Evolutionary conservation across 2,888 invertebrate species (phyloP), one percentile per base, ranked within the genome.

Genomic region (Tetragnatha montana): DNA sequence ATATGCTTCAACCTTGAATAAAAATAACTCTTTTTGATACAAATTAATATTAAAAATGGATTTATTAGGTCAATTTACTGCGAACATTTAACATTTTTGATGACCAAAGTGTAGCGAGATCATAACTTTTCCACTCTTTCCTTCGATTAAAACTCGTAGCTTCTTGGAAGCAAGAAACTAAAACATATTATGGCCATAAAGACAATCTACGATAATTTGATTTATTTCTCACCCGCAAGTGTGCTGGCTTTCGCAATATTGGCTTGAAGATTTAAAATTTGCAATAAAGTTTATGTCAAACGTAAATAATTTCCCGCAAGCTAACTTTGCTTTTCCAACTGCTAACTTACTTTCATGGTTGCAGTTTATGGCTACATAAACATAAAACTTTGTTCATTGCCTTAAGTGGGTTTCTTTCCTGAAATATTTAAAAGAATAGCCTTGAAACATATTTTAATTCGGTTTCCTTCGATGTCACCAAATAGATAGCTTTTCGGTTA

Each of bases 351-450:
- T 22, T 35, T 35, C 51, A 74, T 10, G 14, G n/a, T 82, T 60
- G 51, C 71, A 51, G 22, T 82, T 82, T 82, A 82, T 74, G 22
- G 74, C 82, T 73, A 21, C 17, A 82, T 73, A 81, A 74, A 78
- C 60, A 68, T 14, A 78, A 78, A 47, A 78, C 78, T 60, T 60
- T 60, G 60, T 0, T 17, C 12, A 60, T 60, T 60, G 60, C 60
- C 17, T 60, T 60, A 60, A 60, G 60, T 60, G 60, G 35, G 35
- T 35, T 8, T 60, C 60, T 60, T 60, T 17, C 10, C 60, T 8
- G 60, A 8, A 60, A 60, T 60, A 60, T 60, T 60, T 60, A 60
- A 8, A 60, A 60, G 60, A 60, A 60, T 60, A 60, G 60, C 60
- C 6, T 17, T 60, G 60, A 60, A 60, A 8, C 60, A 60, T 60